A percentile compares a stretch with the other conserved stretches of the same genome.
phyloP scores from a whole-genome alignment of 2,888 invertebrate genomes.

The Ornithoptera alexandrae region DNA sequence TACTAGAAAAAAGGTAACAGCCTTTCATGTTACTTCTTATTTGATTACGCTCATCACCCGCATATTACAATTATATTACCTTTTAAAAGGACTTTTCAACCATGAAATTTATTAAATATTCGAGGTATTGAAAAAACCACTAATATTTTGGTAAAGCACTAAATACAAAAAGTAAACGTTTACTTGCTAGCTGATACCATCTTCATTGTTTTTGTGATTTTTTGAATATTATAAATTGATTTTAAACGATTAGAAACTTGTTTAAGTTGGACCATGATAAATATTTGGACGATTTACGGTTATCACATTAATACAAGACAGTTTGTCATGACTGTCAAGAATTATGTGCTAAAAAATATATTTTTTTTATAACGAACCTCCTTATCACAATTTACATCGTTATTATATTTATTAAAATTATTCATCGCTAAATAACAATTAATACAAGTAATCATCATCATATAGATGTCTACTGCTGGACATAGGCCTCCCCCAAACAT shows the following conservation, averaged over 20 bases:
- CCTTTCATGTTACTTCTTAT: too few species aligned
- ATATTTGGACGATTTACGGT: not conserved
- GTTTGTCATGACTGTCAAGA: constrained; percentile 2
- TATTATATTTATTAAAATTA: too few species aligned
- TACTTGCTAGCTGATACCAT: constrained; percentile 86
- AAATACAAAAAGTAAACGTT: constrained; percentile 42
- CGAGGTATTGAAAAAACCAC: not conserved
- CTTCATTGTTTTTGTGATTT: constrained; percentile 92
- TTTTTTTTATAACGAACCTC: constrained; percentile 4
- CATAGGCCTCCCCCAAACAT: too few species aligned
- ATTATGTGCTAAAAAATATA: not conserved
- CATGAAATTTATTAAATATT: too few species aligned
- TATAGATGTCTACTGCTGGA: too few species aligned
- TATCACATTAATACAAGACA: not conserved
- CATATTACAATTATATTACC: too few species aligned
- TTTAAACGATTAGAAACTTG: constrained; percentile 86
- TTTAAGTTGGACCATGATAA: constrained; percentile 84
- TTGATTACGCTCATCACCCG: too few species aligned
- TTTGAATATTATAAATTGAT: constrained; percentile 90
- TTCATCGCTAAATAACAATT: too few species aligned
- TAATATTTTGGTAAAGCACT: not conserved
- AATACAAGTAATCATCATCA: too few species aligned
- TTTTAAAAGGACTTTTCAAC: too few species aligned
- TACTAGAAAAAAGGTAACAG: too few species aligned
- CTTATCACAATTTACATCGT: not conserved